Conservation (phyloP, 53 echinoderm and acorn worm species). For the Stichopus horrens region DNA sequence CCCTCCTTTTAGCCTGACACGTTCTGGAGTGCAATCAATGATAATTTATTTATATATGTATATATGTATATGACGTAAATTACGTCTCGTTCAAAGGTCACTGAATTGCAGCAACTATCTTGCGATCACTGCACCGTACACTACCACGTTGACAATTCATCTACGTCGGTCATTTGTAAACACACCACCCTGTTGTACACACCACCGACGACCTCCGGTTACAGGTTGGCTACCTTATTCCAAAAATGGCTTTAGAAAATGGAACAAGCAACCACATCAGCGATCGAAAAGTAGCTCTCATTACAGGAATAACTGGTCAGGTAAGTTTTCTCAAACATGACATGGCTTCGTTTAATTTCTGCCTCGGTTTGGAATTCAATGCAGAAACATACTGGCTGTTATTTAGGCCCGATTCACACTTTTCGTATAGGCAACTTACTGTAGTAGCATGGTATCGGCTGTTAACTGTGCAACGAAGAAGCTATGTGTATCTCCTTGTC, state of each 20-base stretch:
- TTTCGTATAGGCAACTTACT: no score
- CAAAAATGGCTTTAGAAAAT: slow-evolving; percentile 66
- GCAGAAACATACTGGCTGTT: not conserved
- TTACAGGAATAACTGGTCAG: slow-evolving; percentile 98
- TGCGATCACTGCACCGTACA: not conserved
- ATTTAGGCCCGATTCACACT: no score
- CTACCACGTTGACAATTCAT: slow-evolving; percentile 42
- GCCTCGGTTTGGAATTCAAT: slow-evolving; percentile 1
- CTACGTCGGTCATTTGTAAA: slow-evolving; percentile 36
- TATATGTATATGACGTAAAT: slow-evolving; percentile 50
- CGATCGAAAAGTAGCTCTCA: slow-evolving; percentile 71
- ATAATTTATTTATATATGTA: slow-evolving; percentile 76
- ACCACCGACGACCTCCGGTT: not conserved
- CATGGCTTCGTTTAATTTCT: slow-evolving; percentile 7
- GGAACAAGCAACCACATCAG: slow-evolving; percentile 31
- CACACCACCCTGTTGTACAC: slow-evolving; percentile 21
- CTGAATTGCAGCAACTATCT: not conserved
- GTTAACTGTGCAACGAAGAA: no score
- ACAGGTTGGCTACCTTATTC: not conserved
- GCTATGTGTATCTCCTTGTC: no score
- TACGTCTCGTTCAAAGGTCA: slow-evolving; percentile 47
- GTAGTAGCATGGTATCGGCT: no score
- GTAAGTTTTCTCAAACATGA: slow-evolving; percentile 55
- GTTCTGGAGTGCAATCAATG: slow-evolving; percentile 70
- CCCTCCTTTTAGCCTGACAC: slow-evolving; percentile 91